phyloP scores from a whole-genome alignment of 2,797 vertebrate genomes.

The Gephyroberyx darwinii region DNA sequence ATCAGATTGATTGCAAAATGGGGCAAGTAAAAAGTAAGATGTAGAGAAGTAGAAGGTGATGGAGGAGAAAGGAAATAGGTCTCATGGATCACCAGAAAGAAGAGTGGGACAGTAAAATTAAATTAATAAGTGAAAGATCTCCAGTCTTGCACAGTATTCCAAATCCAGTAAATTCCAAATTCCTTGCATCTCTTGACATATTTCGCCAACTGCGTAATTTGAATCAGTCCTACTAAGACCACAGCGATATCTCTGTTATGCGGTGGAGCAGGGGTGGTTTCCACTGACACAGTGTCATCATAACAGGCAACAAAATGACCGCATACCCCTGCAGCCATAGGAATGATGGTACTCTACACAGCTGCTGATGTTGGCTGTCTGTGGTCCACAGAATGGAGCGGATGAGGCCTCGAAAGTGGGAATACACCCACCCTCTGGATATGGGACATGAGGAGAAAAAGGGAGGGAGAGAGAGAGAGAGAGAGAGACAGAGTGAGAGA shows the following conservation, averaged over 20 bases:
- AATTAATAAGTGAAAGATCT: slow-evolving; percentile 55
- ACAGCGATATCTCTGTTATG: slow-evolving; percentile 2
- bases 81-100: slow-evolving; percentile 70
- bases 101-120: slow-evolving; percentile 59
- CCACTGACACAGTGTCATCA: slow-evolving; percentile 20
- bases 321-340: slow-evolving; percentile 23
- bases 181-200: slow-evolving; percentile 11
- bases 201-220: slow-evolving; percentile 19
- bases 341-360: slow-evolving; percentile 25
- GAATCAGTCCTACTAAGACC: neutral
- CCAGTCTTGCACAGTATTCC: slow-evolving; percentile 38
- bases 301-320: slow-evolving; percentile 28
- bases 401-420: slow-evolving; percentile 13
- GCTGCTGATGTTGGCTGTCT: slow-evolving; percentile 29
- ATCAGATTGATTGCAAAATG: slow-evolving; percentile 77
- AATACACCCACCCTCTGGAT: slow-evolving; percentile 3
- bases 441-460: slow-evolving; percentile 14
- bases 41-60: slow-evolving; percentile 72
- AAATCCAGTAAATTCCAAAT: slow-evolving; percentile 14
- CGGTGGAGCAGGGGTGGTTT: slow-evolving; percentile 2
- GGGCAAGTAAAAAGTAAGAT: slow-evolving; percentile 71
- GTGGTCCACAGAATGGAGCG: neutral
- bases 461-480: neutral
- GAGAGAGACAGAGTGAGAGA: slow-evolving; percentile 4
- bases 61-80: slow-evolving; percentile 78